Evolutionary conservation across 2,888 invertebrate species (phyloP), one percentile per base, ranked within the genome.

Genomic region (Noctua pronuba): DNA sequence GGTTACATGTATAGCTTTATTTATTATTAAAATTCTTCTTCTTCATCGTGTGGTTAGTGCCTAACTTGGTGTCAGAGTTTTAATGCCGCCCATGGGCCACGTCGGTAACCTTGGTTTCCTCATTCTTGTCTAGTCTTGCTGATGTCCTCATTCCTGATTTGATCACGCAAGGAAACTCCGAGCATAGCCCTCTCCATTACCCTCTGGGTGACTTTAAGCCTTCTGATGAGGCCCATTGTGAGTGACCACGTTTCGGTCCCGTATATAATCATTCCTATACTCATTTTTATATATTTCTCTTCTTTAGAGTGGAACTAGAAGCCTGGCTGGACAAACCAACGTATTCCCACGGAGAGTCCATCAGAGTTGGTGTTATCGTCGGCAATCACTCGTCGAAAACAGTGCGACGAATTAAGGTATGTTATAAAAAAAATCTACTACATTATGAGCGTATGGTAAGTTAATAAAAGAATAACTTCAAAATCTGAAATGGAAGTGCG

Each of bases 301-400:
- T 52, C n/a, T 31, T 24, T 89, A 97, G 98, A 85, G 98, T 99
- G 82, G 97, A 98, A 86, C 94, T 99, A 70, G 98, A 98, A 91
- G 98, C 98, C 4, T 97, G 98, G 91, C 95, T 99, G 88, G 98
- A 99, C 94, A 98, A 98, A 90, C 98, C 98, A 46, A 98, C 98
- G 90, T 99, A 99, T 94, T 97, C 98, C 7, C 98, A 99, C 91
- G 99, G 98, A 10, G 99, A 99, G 91, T 97, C 98, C 52, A 97
- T 99, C 85, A 97, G 97, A 86, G 98, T 99, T 11, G 97, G 97
- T 89, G 97, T 99, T 58, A 97, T 97, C 85, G 97, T 99, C 79
- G 97, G 97, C 88, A 99, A 99, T 94, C 98, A 98, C 91, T 98
- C 98, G 89, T 98, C 98, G 92, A 98, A 98, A 94, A 98, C 98